Base-by-base conservation (phyloP, 2,797 vertebrate genomes). In the Sitta carolinensis region DNA sequence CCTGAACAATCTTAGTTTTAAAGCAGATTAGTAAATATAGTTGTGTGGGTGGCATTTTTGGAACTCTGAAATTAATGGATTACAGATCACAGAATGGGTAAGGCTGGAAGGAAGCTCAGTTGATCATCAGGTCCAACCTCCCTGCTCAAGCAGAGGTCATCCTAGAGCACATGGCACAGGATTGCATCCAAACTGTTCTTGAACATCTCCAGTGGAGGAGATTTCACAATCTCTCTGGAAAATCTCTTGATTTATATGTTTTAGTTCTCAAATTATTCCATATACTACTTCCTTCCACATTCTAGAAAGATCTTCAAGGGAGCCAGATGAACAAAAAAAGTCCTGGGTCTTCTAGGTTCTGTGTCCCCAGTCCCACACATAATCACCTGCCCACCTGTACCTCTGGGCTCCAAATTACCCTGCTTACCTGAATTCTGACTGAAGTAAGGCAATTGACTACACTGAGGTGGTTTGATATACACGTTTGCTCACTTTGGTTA, bases 291-390 rank as follows among this genome's bases (percentile, higher is more conserved):
- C 66, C 36, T 59, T 51, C 10, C 40, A 62, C 17, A 20, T 62
- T 82, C 34, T 57, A 16, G 58, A 69, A 38, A 69, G 27, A 38
- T 45, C n/a, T 45, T 40, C 12, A 51, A 83, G 25, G 10, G 7
- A 77, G 15, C 3, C 52, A 47, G 8, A 19, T 52, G 48, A 87
- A 73, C 6, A 79, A 76, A 87, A 80, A 5, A 40, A 38, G 3
- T 13, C 19, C 51, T 47, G 25, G 12, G 20, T 74, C 19, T 63
- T 91, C 61, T 29, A 40, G 3, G 5, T 51, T 70, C n/a, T 11
- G 16, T 10, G 2, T 0, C 9, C 16, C 6, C 19, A 63, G 1
- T 9, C 1, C 15, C 13, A 9, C 22, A 4, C 17, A 34, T 9
- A 43, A 15, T 83, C 59, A 50, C 22, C 11, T 43, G 36, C 32